Conservation (phyloP, 2,113 vertebrate genomes). For the Okapia johnstoni region DNA sequence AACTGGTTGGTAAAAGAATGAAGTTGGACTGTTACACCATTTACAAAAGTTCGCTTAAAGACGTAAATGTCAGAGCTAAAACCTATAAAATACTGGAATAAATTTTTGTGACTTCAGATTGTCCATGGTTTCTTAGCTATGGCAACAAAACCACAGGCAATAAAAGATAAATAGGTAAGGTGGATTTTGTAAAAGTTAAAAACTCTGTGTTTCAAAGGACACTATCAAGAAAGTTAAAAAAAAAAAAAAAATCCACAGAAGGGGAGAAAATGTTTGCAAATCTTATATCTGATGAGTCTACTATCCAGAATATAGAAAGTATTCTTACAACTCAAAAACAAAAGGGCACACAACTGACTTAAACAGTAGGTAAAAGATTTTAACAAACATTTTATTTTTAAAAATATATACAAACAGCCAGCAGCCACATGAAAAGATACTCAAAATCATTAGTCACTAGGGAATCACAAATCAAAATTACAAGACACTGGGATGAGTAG, state of each 20-base stretch:
- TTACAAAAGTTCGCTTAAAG: background rate
- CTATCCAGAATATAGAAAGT: background rate
- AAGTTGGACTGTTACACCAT: background rate
- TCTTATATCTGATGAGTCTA: background rate
- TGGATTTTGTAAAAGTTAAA: background rate
- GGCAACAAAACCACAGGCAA: background rate
- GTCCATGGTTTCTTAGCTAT: background rate
- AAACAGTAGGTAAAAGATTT: background rate
- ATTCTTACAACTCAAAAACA: background rate
- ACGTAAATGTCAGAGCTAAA: background rate
- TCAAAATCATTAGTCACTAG: background rate
- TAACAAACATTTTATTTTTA: background rate
- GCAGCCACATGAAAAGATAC: background rate
- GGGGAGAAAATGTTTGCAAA: background rate
- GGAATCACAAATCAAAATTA: background rate
- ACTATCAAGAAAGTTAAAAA: background rate
- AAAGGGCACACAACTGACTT: background rate
- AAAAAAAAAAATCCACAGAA: background rate
- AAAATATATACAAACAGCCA: background rate
- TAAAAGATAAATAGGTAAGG: background rate
- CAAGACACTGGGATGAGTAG: background rate
- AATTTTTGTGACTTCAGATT: background rate
- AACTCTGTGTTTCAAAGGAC: background rate
- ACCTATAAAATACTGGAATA: background rate
- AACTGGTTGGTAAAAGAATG: background rate